Base-by-base conservation (phyloP, 2,888 invertebrate species). In the Sialis lutaria region DNA sequence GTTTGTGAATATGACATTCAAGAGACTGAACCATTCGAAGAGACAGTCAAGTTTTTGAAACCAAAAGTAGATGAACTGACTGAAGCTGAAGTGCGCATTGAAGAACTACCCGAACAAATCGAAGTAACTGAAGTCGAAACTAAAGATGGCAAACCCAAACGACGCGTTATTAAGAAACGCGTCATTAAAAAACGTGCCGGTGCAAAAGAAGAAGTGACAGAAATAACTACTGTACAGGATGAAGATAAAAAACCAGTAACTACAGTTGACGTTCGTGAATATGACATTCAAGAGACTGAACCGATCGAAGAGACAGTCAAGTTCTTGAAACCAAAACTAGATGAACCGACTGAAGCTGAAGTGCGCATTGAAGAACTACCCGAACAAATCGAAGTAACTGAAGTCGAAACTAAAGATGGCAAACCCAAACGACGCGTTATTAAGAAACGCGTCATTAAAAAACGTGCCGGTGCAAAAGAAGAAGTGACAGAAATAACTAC, bases 51-150 rank as follows among this genome's bases (percentile, higher is more conserved):
- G 43, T 45, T 49, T 12, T 53, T 55, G 2, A 37, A 48, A 49
- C 33, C 42, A n/a, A n/a, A n/a, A n/a, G n/a, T n/a, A n/a, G n/a
- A n/a, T n/a, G n/a, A n/a, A n/a, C n/a, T n/a, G n/a, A n/a, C n/a
- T n/a, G n/a, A n/a, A n/a, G n/a, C n/a, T n/a, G n/a, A n/a, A n/a
- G 56, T 60, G 49, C 30, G 54, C 42, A 53, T 62, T 6, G 59
- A 64, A 50, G 60, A 62, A 48, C 53, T 62, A 22, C 67, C 69
- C 32, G 64, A 66, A 56, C 57, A 64, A 51, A 62, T 68, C 2
- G 61, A 65, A 51, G 57, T 64, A 2, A 57, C 58, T 1, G 60
- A 60, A 53, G 56, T 61, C 35, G 52, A 55, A 33, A 61, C 60
- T 6, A 58, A 58, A 33, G 57, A 53, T 46, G 65, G 58, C 33